Percentiles rank a stretch among this genome's conserved stretches.
Evolutionary conservation across 2,888 invertebrate genomes (phyloP).

Genomic region (Noctua comes): DNA sequence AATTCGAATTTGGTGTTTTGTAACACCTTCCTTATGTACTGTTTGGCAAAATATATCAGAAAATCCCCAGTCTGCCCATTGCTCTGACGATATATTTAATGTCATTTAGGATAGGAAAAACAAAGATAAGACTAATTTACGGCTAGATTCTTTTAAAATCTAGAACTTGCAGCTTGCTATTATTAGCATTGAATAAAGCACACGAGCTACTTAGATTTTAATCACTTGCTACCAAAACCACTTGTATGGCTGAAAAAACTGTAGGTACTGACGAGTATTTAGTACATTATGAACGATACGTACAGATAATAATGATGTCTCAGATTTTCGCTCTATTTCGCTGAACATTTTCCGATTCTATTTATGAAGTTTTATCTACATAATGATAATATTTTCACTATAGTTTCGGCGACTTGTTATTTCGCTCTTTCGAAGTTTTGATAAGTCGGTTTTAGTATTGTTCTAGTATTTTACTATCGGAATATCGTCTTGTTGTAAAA

Average conservation of each 20-base stretch:
- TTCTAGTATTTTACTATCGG: slow-evolving; percentile 15
- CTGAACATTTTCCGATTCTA: slow-evolving; percentile 1
- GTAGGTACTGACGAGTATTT: neutral
- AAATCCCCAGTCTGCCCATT: neutral
- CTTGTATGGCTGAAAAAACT: slow-evolving; percentile 7
- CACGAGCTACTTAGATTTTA: slow-evolving; percentile 1
- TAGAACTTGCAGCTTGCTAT: slow-evolving; percentile 19
- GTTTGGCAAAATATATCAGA: neutral
- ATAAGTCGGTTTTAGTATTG: slow-evolving; percentile 18
- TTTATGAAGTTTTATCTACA: slow-evolving; percentile 34
- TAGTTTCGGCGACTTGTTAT: slow-evolving; percentile 27
- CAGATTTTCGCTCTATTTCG: slow-evolving; percentile 20
- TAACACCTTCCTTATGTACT: neutral
- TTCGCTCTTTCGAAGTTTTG: slow-evolving; percentile 26
- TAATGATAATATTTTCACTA: slow-evolving; percentile 31
- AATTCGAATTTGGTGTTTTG: neutral
- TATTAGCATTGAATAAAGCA: slow-evolving; percentile 5
- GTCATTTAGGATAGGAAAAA: neutral
- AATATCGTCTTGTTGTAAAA: slow-evolving; percentile 29
- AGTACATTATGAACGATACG: slow-evolving; percentile 22
- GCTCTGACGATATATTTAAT: neutral
- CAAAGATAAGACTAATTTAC: neutral
- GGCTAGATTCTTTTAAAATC: neutral
- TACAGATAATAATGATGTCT: slow-evolving; percentile 27
- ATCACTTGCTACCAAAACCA: slow-evolving; percentile 25